Conservation (phyloP, 2,888 invertebrate genomes). For the Mimumesa dahlbomi region DNA sequence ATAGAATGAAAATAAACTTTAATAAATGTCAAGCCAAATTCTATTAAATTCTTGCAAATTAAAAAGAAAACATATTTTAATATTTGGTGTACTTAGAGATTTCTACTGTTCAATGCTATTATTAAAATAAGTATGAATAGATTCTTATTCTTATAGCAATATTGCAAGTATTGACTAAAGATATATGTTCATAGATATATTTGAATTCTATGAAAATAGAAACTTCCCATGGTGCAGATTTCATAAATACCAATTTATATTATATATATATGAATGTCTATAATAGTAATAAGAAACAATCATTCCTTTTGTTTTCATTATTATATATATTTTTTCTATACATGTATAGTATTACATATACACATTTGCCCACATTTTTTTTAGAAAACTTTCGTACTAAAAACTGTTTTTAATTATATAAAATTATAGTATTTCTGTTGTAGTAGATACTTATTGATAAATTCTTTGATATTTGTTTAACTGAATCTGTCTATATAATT, state of each 20-base stretch:
- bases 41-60: slow-evolving; percentile 34
- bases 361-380: no score
- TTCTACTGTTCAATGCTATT: slow-evolving; percentile 34
- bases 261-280: no score
- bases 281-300: slow-evolving; percentile 32
- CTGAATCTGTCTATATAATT: slow-evolving; percentile 36
- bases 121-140: slow-evolving; percentile 24
- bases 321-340: slow-evolving; percentile 47
- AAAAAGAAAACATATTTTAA: slow-evolving; percentile 28
- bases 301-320: slow-evolving; percentile 44
- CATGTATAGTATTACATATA: slow-evolving; percentile 33
- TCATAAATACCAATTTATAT: no score
- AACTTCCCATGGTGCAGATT: slow-evolving; percentile 11
- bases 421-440: slow-evolving; percentile 22
- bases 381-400: no score
- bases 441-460: slow-evolving; percentile 21
- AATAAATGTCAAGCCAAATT: slow-evolving; percentile 46
- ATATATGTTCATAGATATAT: slow-evolving; percentile 23
- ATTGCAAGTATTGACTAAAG: slow-evolving; percentile 14
- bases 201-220: slow-evolving; percentile 20
- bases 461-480: slow-evolving; percentile 4
- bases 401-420: slow-evolving; percentile 19
- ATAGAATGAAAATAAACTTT: slow-evolving; percentile 18
- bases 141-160: slow-evolving; percentile 17
- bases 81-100: slow-evolving; percentile 60